Conservation (phyloP, 2,888 invertebrate species). For the Prostheceraeus crozeri region DNA sequence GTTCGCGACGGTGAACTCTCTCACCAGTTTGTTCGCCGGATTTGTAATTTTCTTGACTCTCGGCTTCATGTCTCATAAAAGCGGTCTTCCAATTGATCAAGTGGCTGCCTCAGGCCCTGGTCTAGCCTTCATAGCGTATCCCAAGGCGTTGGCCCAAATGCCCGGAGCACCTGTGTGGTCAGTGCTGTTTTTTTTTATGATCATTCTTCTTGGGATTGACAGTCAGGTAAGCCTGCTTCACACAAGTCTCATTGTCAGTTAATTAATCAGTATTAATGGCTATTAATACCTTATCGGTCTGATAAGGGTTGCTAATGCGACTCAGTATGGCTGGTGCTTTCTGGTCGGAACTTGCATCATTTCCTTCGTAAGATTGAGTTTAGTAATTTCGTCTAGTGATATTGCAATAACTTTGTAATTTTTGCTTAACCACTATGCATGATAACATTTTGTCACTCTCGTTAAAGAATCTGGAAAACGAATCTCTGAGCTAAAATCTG, state of each 20-base stretch:
- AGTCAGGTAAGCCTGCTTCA: constrained; percentile 58
- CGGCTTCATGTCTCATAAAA: constrained; percentile 60
- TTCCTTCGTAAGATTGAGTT: too few species aligned
- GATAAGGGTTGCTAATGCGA: too few species aligned
- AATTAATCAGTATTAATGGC: too few species aligned
- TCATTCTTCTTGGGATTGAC: constrained; percentile 64
- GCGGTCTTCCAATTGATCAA: constrained; percentile 54
- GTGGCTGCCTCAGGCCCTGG: constrained; percentile 52
- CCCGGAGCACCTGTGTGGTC: constrained; percentile 65
- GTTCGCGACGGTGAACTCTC: constrained; percentile 57
- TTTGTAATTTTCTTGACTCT: constrained; percentile 62
- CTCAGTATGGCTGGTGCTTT: too few species aligned
- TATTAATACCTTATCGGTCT: too few species aligned
- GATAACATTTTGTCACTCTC: too few species aligned
- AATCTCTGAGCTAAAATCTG: too few species aligned
- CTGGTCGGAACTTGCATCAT: too few species aligned
- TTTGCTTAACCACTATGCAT: too few species aligned
- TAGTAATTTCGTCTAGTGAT: too few species aligned
- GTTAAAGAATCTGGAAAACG: too few species aligned
- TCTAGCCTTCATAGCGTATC: constrained; percentile 63
- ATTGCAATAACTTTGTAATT: too few species aligned
- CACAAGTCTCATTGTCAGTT: constrained; percentile 42
- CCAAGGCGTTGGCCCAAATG: constrained; percentile 62
- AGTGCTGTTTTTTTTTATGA: constrained; percentile 64
- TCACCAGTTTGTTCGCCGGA: constrained; percentile 61